Conservation (phyloP, 2,888 invertebrate genomes). For the Hydriomena furcata region DNA sequence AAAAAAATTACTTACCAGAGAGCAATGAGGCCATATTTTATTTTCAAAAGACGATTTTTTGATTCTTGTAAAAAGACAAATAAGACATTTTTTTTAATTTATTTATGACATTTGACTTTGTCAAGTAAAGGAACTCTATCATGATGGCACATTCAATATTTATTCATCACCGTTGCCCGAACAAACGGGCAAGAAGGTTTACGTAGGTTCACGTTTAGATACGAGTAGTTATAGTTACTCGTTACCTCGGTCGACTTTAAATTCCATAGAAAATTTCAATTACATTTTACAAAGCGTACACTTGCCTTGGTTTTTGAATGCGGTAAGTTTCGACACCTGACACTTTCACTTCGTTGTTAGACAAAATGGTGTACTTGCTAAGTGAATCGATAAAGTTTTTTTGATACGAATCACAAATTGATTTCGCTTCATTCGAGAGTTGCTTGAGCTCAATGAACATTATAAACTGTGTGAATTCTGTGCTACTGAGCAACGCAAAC, state of each 20-base stretch:
- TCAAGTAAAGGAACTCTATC: too few species aligned
- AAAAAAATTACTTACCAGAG: too few species aligned
- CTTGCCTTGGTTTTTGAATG: conserved; percentile 51
- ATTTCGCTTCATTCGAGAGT: conserved; percentile 6
- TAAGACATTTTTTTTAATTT: too few species aligned
- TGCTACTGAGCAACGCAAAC: conserved; percentile 2
- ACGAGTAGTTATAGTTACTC: too few species aligned
- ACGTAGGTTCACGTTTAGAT: too few species aligned
- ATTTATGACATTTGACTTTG: too few species aligned
- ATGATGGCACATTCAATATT: too few species aligned
- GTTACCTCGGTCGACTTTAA: background rate
- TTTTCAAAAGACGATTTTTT: too few species aligned
- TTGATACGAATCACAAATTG: conserved; percentile 9
- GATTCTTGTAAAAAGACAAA: too few species aligned
- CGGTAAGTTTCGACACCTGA: conserved; percentile 54
- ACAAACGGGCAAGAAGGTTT: too few species aligned
- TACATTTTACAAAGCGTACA: conserved; percentile 58
- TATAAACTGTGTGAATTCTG: conserved; percentile 5
- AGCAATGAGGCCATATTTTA: too few species aligned
- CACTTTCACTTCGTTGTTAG: conserved; percentile 59
- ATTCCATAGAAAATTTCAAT: conserved; percentile 48
- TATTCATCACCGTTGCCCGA: too few species aligned
- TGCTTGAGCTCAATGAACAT: conserved; percentile 7
- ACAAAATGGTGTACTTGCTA: conserved; percentile 23
- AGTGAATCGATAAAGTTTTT: conserved; percentile 18